These are phyloP conservation scores for Lymantria dispar DNA, from an alignment of 2,888 invertebrate species.

Conservation along the genomic window DNA sequence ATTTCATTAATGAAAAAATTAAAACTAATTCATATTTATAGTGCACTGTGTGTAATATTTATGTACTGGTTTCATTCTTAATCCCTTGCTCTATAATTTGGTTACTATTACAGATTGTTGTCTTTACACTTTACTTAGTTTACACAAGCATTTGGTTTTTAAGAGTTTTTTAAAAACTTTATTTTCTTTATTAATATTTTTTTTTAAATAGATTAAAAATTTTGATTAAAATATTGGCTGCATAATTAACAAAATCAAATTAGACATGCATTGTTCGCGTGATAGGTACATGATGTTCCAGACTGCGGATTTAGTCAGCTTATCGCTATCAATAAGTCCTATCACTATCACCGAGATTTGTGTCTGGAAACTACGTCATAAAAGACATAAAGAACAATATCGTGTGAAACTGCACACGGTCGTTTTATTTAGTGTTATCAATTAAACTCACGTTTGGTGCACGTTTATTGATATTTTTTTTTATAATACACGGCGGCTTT, in stretches of 20 bases:
- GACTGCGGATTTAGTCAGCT: not conserved
- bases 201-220: too few species aligned
- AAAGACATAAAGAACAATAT: not conserved
- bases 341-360: slow-evolving; percentile 37
- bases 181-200: too few species aligned
- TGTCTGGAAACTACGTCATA: slow-evolving; percentile 21
- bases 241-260: not conserved
- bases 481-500: not conserved
- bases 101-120: too few species aligned
- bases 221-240: too few species aligned
- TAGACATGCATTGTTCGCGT: slow-evolving; percentile 26
- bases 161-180: too few species aligned
- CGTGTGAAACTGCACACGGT: not conserved
- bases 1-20: too few species aligned
- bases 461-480: not conserved
- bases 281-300: not conserved
- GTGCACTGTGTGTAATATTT: too few species aligned
- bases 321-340: slow-evolving; percentile 7
- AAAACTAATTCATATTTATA: too few species aligned
- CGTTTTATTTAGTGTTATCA: not conserved
- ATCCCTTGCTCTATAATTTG: too few species aligned
- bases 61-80: too few species aligned
- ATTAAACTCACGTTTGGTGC: not conserved
- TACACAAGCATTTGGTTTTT: too few species aligned
- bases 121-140: too few species aligned